Evolutionary conservation across 2,113 vertebrate species (phyloP), one percentile per base, ranked within the genome.

Genomic region (Psephotus haematonotus): DNA sequence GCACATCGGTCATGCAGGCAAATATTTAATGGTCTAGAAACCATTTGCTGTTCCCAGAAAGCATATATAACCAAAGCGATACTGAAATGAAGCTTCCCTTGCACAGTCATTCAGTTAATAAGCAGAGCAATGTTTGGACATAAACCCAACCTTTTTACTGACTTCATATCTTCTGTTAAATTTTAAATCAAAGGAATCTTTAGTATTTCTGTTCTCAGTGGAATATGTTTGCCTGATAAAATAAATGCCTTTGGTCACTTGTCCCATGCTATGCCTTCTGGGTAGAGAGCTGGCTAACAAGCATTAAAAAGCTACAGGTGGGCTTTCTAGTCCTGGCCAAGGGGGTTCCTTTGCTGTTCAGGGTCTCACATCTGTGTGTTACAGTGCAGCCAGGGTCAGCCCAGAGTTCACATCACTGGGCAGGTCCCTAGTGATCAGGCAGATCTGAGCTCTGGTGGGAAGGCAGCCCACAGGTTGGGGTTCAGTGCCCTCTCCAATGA

Each of bases 11-110:
- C 62, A 67, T 64, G 92, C 62, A 62, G 52, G 43, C 64, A 96
- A 95, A 86, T 94, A 89, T 64, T 82, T 90, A 90, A 75, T 93
- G 77, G 94, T 94, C 95, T 82, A 65, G 74, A 95, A 97, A 94
- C 68, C 37, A 41, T 27, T 27, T 63, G 85, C 93, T 31, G 5
- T 96, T 90, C 91, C 88, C 94, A 95, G 94, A 91, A 93, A 97
- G 81, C 57, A 62, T 49, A 60, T 82, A 75, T 49, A 78, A 79
- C 72, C 82, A 39, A 41, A 55, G 89, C 0, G 47, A 93, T 44
- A 95, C 65, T 16, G 41, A 53, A 80, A 74, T 11, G 63, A 52
- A 90, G 62, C 64, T 91, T 88, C 62, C 16, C 69, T 78, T 55
- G 69, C n/a, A 43, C 17, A 4, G 55, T 63, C 55, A 13, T 41